Percentiles rank a stretch among this genome's conserved stretches.
Conservation (phyloP, 2,888 invertebrate species). For the Nomada ruficornis region DNA sequence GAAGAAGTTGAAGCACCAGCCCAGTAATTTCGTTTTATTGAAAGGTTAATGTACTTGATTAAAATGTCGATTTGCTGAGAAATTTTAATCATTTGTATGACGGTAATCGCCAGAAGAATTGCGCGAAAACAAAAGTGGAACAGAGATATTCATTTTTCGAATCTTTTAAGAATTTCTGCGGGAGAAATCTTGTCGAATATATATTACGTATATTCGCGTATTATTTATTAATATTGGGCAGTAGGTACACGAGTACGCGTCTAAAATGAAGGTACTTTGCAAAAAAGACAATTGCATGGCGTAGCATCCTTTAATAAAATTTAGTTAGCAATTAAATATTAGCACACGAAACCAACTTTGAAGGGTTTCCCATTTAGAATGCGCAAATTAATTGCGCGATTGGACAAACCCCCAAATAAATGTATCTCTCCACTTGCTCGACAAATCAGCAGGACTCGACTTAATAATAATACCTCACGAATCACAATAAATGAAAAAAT, state of each 20-base stretch:
- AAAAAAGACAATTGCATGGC: too few relatives aligned
- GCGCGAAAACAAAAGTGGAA: background rate
- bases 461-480: slow-evolving; percentile 20
- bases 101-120: background rate
- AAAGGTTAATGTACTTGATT: background rate
- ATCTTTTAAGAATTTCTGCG: background rate
- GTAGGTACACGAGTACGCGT: background rate
- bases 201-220: background rate
- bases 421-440: slow-evolving; percentile 64
- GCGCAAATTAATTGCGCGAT: slow-evolving; percentile 10
- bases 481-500: background rate
- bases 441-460: slow-evolving; percentile 20
- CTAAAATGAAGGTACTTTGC: background rate
- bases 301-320: background rate
- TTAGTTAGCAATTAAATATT: background rate
- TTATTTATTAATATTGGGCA: background rate
- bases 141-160: background rate
- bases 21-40: too few relatives aligned
- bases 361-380: slow-evolving; percentile 5
- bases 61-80: too few relatives aligned
- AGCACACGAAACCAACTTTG: slow-evolving; percentile 22
- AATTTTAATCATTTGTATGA: background rate
- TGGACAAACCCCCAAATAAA: background rate
- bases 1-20: background rate
- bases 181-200: background rate